A percentile compares a stretch with the other conserved stretches of the same genome.
Evolutionary conservation across 2,888 invertebrate genomes (phyloP).

Genomic region (Matsumyia berberina): DNA sequence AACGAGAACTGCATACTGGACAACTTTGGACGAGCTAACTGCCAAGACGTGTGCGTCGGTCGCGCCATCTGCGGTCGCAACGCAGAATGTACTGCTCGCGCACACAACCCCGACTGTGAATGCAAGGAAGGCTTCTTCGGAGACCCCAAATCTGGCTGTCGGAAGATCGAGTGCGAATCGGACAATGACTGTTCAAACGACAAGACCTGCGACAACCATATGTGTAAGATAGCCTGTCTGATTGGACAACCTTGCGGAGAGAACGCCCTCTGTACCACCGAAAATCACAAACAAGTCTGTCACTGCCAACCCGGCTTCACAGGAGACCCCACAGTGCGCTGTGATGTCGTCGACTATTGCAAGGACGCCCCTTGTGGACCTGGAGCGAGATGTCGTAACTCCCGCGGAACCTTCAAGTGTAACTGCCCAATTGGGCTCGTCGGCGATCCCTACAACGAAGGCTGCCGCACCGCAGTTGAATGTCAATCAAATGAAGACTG

Average conservation of each 20-base stretch:
- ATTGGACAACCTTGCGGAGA: conserved; percentile 93
- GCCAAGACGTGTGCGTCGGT: conserved; percentile 90
- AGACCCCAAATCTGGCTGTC: conserved; percentile 92
- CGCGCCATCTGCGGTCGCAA: conserved; percentile 91
- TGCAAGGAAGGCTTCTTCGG: conserved; percentile 93
- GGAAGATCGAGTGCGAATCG: conserved; percentile 90
- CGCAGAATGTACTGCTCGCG: conserved; percentile 90
- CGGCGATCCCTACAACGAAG: conserved; percentile 93
- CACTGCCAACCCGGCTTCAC: conserved; percentile 95
- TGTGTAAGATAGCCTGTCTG: conserved; percentile 94
- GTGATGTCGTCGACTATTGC: conserved; percentile 91
- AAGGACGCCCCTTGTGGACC: conserved; percentile 91
- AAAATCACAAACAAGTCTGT: conserved; percentile 91
- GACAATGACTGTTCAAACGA: conserved; percentile 91
- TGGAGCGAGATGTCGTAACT: conserved; percentile 92
- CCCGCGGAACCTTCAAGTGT: conserved; percentile 92
- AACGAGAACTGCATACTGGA: conserved; percentile 90
- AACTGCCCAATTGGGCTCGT: conserved; percentile 91
- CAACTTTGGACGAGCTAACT: conserved; percentile 90
- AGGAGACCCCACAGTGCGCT: conserved; percentile 90
- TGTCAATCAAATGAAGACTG: conserved; percentile 92
- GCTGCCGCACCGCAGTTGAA: conserved; percentile 92
- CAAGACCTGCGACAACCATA: conserved; percentile 92
- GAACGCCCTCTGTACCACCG: conserved; percentile 93
- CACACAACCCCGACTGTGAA: conserved; percentile 90